phyloP scores from a whole-genome alignment of 2,797 vertebrate species.

The Eurystomus glaucurus region DNA sequence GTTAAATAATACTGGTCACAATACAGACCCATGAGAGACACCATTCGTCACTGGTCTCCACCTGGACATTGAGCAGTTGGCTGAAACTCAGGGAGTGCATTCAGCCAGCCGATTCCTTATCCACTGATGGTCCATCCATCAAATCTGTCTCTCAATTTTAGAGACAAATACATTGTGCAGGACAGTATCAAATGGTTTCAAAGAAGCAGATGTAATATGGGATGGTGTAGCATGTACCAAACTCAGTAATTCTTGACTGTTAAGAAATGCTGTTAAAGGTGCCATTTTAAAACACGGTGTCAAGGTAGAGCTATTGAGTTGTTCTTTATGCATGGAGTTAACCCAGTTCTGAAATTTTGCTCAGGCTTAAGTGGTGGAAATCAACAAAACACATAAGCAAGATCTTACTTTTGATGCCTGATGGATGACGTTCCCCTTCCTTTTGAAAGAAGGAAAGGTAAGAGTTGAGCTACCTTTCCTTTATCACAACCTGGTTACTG shows the following conservation, averaged over 20 bases:
- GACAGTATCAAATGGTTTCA: background rate
- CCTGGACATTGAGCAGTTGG: background rate
- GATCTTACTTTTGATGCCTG: background rate
- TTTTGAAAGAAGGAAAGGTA: background rate
- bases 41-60: too few relatives aligned
- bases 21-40: accelerated
- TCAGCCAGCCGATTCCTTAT: background rate
- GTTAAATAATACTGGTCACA: background rate
- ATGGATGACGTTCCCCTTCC: background rate
- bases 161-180: too few relatives aligned
- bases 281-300: background rate
- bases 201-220: background rate
- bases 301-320: background rate
- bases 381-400: background rate
- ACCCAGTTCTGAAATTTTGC: background rate
- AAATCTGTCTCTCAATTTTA: background rate
- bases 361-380: background rate
- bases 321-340: background rate
- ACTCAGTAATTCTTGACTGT: background rate
- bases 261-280: background rate
- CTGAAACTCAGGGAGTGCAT: too few relatives aligned
- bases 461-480: background rate
- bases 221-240: background rate
- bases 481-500: background rate
- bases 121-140: background rate